Percentiles rank a stretch among this genome's conserved stretches.
phyloP scores from a whole-genome alignment of 2,888 invertebrate species.

The Villa cingulata region DNA sequence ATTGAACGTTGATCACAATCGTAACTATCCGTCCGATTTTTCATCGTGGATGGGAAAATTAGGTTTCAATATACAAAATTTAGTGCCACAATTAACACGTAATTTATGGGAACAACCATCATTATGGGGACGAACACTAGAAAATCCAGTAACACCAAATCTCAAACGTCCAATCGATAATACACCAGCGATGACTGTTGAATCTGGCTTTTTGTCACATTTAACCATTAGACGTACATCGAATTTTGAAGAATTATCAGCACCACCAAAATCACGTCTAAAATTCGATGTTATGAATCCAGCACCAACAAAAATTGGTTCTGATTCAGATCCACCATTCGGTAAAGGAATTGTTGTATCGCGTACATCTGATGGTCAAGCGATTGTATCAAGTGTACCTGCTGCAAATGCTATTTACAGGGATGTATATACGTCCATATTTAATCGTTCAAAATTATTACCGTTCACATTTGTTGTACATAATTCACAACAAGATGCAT shows the following conservation, averaged over 20 bases:
- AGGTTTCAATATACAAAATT: slow-evolving; percentile 71
- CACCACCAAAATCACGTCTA: slow-evolving; percentile 65
- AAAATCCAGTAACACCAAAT: slow-evolving; percentile 41
- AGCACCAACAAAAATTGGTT: slow-evolving; percentile 60
- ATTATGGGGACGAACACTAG: slow-evolving; percentile 31
- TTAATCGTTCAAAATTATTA: slow-evolving; percentile 74
- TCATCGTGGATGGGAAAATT: slow-evolving; percentile 72
- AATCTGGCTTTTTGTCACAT: slow-evolving; percentile 73
- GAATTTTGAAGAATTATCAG: slow-evolving; percentile 59
- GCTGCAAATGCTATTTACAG: slow-evolving; percentile 82
- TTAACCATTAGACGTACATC: slow-evolving; percentile 65
- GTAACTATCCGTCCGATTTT: slow-evolving; percentile 67
- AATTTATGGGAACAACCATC: slow-evolving; percentile 54
- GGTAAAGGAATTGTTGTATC: slow-evolving; percentile 78
- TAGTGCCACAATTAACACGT: slow-evolving; percentile 76
- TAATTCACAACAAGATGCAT: slow-evolving; percentile 78
- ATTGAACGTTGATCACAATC: slow-evolving; percentile 64
- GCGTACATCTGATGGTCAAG: slow-evolving; percentile 60
- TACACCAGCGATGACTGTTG: slow-evolving; percentile 55
- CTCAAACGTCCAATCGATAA: slow-evolving; percentile 50
- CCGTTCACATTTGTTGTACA: slow-evolving; percentile 81
- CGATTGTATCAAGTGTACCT: slow-evolving; percentile 73
- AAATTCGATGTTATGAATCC: slow-evolving; percentile 66
- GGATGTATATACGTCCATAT: slow-evolving; percentile 85
- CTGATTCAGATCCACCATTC: slow-evolving; percentile 77